Conservation (phyloP, 1,140 invertebrate species). For the Melanaphis sacchari region DNA sequence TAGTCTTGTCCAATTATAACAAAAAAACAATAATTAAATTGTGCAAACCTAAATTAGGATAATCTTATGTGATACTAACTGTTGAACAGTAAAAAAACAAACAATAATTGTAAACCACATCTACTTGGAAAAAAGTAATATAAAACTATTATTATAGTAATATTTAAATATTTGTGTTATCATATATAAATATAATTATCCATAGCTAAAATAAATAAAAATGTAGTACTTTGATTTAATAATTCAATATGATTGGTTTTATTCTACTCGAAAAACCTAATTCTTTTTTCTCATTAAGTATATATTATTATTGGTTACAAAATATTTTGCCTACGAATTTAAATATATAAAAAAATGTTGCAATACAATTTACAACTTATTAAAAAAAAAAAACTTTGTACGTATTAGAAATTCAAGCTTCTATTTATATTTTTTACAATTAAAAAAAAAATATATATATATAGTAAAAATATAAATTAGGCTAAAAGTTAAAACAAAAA, state of each 20-base stretch:
- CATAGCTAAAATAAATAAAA: not conserved
- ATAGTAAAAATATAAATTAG: slow-evolving; percentile 47
- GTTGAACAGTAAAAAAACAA: not conserved
- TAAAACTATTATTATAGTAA: not conserved
- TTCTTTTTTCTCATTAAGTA: not conserved
- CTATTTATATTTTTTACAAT: slow-evolving; percentile 49
- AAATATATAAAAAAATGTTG: not conserved
- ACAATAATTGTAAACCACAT: not conserved
- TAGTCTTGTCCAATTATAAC: not conserved
- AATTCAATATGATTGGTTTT: not conserved
- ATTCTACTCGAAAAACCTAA: not conserved
- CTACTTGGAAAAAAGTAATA: not conserved
- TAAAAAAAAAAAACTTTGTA: slow-evolving; percentile 32
- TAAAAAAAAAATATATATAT: slow-evolving; percentile 50
- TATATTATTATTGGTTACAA: slow-evolving; percentile 29
- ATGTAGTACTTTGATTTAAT: not conserved
- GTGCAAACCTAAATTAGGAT: not conserved
- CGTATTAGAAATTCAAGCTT: slow-evolving; percentile 42
- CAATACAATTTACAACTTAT: slow-evolving; percentile 10
- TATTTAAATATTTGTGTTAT: not conserved
- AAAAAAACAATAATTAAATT: not conserved
- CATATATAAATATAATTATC: not conserved
- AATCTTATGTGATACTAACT: not conserved
- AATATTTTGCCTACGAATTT: not conserved
- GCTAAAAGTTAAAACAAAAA: slow-evolving; percentile 28